Evolutionary conservation across 1,140 invertebrate genomes (phyloP).

Genomic region (Atta cephalotes): DNA sequence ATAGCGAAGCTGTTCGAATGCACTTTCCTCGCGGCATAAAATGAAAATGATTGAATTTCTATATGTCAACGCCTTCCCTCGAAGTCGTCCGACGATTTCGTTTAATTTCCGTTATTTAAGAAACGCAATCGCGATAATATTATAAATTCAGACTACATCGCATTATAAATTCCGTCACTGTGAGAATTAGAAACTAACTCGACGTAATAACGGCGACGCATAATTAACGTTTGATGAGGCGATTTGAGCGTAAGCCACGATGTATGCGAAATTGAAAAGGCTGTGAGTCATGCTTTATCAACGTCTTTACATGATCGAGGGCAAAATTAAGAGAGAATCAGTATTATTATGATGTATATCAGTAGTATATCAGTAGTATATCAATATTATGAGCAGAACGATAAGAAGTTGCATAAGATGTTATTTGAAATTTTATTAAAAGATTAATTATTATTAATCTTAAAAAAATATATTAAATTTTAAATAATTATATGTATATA

Average conservation of each 20-base stretch:
- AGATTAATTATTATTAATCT: not conserved
- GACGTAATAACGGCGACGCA: not conserved
- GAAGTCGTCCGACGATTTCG: constrained; percentile 32
- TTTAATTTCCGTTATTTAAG: constrained; percentile 21
- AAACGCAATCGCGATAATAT: not conserved
- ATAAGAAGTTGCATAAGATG: constrained; percentile 12
- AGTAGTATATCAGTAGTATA: too few relatives aligned
- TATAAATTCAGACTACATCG: constrained; percentile 2
- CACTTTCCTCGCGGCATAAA: constrained; percentile 39
- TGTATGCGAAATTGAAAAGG: constrained; percentile 13
- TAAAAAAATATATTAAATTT: not conserved
- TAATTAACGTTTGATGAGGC: constrained; percentile 44
- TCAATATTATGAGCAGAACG: not conserved
- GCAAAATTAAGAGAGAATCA: not conserved
- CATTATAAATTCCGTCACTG: not conserved
- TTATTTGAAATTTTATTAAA: not conserved
- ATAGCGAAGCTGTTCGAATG: not conserved
- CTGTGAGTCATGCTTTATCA: constrained; percentile 27
- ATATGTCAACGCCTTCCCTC: constrained; percentile 46
- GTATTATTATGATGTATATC: not conserved
- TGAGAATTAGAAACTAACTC: constrained; percentile 17
- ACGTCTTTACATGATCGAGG: constrained; percentile 5
- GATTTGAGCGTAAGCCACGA: not conserved
- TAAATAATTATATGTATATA: not conserved
- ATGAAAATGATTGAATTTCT: constrained; percentile 41